Evolutionary conservation across 2,888 invertebrate genomes (phyloP).

Genomic region (Belgica antarctica): DNA sequence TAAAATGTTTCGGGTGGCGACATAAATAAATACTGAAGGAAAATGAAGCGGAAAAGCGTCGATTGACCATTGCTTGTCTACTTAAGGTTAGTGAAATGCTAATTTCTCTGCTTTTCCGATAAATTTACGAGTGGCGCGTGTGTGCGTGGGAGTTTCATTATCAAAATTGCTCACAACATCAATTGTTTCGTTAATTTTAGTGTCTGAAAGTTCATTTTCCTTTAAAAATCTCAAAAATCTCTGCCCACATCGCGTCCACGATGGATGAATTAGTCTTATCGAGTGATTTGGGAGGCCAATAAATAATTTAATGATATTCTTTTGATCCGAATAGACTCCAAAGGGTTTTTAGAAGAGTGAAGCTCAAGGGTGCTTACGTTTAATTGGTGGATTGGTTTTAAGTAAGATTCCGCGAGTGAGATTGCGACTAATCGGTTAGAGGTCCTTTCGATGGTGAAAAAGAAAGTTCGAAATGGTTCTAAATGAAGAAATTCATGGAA

Average conservation of each 20-base stretch:
- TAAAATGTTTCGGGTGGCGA: neutral
- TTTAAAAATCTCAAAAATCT: neutral
- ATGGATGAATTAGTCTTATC: neutral
- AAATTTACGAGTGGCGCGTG: neutral
- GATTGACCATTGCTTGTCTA: neutral
- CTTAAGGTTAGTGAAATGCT: neutral
- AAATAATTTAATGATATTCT: constrained; percentile 6
- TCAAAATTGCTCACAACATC: neutral
- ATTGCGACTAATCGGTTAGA: no score
- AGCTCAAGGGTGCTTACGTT: neutral
- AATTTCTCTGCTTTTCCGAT: neutral
- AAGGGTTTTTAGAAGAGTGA: neutral
- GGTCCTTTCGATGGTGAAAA: neutral
- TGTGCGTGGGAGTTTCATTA: neutral
- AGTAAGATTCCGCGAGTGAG: neutral
- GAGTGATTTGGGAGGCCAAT: neutral
- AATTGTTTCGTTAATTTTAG: neutral
- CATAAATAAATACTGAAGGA: neutral
- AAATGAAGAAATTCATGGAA: neutral
- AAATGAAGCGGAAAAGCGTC: neutral
- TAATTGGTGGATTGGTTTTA: neutral
- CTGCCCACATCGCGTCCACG: neutral
- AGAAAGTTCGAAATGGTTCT: neutral
- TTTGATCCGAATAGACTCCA: neutral
- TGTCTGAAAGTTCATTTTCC: neutral